Base-by-base conservation (phyloP, 2,888 invertebrate species). In the Ommatoiulus sabulosus region DNA sequence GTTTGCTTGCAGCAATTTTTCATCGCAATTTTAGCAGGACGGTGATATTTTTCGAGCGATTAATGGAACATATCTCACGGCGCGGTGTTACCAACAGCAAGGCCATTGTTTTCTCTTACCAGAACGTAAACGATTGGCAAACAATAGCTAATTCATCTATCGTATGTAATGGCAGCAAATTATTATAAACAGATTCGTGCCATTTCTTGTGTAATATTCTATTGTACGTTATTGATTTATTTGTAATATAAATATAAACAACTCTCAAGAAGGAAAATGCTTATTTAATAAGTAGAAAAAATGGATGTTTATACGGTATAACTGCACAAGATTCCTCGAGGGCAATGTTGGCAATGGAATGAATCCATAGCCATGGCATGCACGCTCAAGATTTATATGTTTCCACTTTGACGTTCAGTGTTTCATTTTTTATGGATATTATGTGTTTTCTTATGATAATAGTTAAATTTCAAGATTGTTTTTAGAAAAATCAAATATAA, bases 51-150 rank as follows among this genome's bases (percentile, higher is more conserved):
- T 72, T 80, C 80, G 4, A 35, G 80, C 35, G 12, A 63, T 63
- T 43, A 10, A 15, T 80, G 80, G 3, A 35, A 35, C 80, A 35
- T 80, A 35, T 43, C 24, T 80, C 80, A 80, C 80, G 12, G 35
- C 35, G 35, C 80, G 35, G 80, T 80, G 35, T 35, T 80, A 35
- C 24, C 80, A 80, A 80, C n/a, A 80, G 35, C 80, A 80, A 43
- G 80, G 80, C 80, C 80, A 80, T 80, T 80, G 80, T 80, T 80
- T 80, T 80, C 35, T 80, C 35, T 80, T 24, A 35, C 80, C 80
- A 80, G 24, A 80, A 80, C 35, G 80, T 80, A 15, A 80, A 35
- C 80, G 35, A 80, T 35, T 80, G 24, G 24, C 80, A 35, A 80
- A 80, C 80, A 80, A 80, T 80, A 80, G 80, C 35, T 35, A 80